These are phyloP conservation scores for Cantharis rustica DNA, from an alignment of 2,888 invertebrate species.

Conservation along the genomic window DNA sequence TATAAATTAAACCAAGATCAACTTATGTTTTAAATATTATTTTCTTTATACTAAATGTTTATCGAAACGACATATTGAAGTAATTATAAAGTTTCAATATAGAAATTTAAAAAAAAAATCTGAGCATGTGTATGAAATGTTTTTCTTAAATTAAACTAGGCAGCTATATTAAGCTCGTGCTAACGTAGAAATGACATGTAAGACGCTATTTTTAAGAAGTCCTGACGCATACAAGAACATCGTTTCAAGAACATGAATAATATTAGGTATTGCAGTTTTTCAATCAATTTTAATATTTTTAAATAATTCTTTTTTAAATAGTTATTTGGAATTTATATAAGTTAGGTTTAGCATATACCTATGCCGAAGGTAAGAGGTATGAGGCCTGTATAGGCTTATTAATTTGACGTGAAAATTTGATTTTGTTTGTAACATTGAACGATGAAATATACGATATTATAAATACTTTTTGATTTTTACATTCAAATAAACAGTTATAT, in stretches of 20 bases:
- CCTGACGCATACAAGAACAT: not conserved
- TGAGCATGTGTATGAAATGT: slow-evolving; percentile 13
- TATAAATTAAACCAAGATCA: no score
- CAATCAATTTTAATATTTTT: not conserved
- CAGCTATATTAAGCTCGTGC: slow-evolving; percentile 21
- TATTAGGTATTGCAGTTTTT: not conserved
- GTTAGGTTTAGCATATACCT: not conserved
- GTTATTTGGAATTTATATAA: not conserved
- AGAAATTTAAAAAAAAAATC: not conserved
- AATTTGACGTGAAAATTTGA: no score
- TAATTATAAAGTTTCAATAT: not conserved
- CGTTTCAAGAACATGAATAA: not conserved
- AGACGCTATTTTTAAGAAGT: slow-evolving; percentile 15
- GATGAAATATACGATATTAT: no score
- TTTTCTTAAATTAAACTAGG: slow-evolving; percentile 16
- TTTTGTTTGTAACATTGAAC: no score
- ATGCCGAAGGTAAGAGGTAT: not conserved
- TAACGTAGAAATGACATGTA: slow-evolving; percentile 22
- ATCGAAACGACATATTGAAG: not conserved
- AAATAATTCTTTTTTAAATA: not conserved
- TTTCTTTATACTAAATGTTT: not conserved
- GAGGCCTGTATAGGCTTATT: not conserved
- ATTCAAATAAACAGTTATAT: no score
- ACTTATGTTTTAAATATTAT: not conserved
- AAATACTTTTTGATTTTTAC: no score